Evolutionary conservation across 2,797 vertebrate genomes (phyloP).

Genomic region (Scomberomorus guttatus): DNA sequence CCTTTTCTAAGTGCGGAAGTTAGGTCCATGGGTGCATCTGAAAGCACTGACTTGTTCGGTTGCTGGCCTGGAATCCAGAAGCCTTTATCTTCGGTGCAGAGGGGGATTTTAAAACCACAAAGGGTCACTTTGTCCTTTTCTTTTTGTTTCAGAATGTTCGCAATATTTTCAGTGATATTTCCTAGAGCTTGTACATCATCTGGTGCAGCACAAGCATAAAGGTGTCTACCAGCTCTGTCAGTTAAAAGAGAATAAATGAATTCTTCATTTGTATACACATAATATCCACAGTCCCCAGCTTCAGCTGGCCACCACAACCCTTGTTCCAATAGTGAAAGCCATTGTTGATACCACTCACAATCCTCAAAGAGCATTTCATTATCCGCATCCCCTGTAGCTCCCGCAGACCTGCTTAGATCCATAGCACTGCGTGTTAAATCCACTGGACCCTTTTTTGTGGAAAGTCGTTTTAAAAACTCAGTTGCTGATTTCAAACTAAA

Average conservation of each 20-base stretch:
- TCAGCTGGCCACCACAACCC: slow-evolving; percentile 97
- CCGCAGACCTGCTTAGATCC: slow-evolving; percentile 88
- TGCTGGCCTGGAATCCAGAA: slow-evolving; percentile 85
- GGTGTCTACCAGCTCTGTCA: slow-evolving; percentile 91
- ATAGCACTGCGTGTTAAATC: slow-evolving; percentile 85
- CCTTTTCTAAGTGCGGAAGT: slow-evolving; percentile 90
- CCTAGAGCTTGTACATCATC: slow-evolving; percentile 83
- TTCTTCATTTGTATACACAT: slow-evolving; percentile 92
- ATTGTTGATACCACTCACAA: slow-evolving; percentile 92
- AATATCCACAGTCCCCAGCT: slow-evolving; percentile 94
- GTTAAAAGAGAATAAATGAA: slow-evolving; percentile 95
- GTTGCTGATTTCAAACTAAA: slow-evolving; percentile 82
- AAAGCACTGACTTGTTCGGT: slow-evolving; percentile 62
- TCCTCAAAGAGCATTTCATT: slow-evolving; percentile 84
- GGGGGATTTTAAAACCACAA: slow-evolving; percentile 93
- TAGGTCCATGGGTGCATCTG: slow-evolving; percentile 90
- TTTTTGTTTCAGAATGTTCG: slow-evolving; percentile 83
- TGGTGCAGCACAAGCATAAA: slow-evolving; percentile 90
- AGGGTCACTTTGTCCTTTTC: slow-evolving; percentile 85
- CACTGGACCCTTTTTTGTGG: slow-evolving; percentile 88
- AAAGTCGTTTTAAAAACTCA: slow-evolving; percentile 84
- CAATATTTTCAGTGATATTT: slow-evolving; percentile 85
- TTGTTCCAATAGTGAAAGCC: slow-evolving; percentile 92
- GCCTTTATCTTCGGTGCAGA: slow-evolving; percentile 83
- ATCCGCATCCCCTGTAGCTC: slow-evolving; percentile 75